phyloP scores from a whole-genome alignment of 2,797 vertebrate genomes.

The Manis crassicaudata region DNA sequence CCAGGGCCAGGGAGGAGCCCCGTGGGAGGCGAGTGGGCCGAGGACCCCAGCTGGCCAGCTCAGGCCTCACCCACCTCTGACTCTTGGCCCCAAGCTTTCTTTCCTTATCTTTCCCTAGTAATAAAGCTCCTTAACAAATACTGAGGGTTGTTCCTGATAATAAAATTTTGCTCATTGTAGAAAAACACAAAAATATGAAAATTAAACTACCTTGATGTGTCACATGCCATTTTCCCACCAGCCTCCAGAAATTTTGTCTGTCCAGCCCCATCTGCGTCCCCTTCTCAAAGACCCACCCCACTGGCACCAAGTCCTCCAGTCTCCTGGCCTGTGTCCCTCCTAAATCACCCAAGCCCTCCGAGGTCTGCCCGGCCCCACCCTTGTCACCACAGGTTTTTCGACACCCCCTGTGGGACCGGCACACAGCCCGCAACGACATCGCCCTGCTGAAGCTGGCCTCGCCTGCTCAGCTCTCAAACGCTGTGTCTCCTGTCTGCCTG shows the following conservation, averaged over 20 bases:
- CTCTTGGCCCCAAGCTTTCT: neutral
- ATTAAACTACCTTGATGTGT: neutral
- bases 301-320: neutral
- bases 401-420: conserved; percentile 84
- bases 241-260: neutral
- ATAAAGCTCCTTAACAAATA: neutral
- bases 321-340: no score
- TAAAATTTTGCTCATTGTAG: neutral
- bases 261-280: neutral
- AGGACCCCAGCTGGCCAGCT: neutral
- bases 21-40: neutral
- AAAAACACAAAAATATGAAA: neutral
- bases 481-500: conserved; percentile 79
- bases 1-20: no score
- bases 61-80: neutral
- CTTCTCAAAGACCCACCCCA: neutral
- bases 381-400: conserved; percentile 83
- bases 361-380: neutral
- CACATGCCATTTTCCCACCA: neutral
- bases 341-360: neutral
- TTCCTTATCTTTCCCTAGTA: neutral
- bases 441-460: conserved; percentile 89
- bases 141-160: neutral
- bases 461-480: accelerated
- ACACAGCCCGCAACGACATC: conserved; percentile 87